phyloP scores from a whole-genome alignment of 2,113 vertebrate genomes.

The Thymallus thymallus region DNA sequence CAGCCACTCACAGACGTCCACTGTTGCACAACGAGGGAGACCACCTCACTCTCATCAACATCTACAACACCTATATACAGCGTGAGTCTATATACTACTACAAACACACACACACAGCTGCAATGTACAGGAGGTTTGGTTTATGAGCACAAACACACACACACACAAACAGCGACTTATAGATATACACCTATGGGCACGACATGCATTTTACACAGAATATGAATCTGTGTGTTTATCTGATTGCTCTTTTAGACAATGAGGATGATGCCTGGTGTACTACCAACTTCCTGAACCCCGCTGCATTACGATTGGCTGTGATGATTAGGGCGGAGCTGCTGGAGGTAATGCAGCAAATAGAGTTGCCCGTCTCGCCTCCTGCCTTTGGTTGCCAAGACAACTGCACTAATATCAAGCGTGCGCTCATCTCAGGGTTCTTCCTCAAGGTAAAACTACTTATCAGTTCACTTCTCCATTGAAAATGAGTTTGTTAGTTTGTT shows the following conservation, averaged over 20 bases:
- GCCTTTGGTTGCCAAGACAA: conserved; percentile 89
- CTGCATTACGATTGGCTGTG: conserved; percentile 78
- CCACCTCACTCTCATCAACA: conserved; percentile 85
- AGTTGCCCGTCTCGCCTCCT: conserved; percentile 87
- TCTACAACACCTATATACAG: conserved; percentile 82
- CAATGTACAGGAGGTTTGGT: no score
- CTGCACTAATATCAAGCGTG: conserved; percentile 84
- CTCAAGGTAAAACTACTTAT: conserved; percentile 79
- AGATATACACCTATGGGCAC: no score
- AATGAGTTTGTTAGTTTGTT: not conserved
- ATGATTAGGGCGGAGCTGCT: conserved; percentile 84
- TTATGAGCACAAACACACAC: no score
- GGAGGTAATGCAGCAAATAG: conserved; percentile 90
- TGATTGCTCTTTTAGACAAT: conserved; percentile 68
- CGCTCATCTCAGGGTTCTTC: conserved; percentile 92
- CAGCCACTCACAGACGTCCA: conserved; percentile 69
- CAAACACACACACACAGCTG: no score
- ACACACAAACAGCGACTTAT: no score
- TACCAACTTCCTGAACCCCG: conserved; percentile 76
- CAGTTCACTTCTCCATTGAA: not conserved
- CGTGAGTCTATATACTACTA: conserved; percentile 68
- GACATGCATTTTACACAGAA: no score
- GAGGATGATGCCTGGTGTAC: conserved; percentile 86
- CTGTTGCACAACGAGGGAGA: conserved; percentile 80
- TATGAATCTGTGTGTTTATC: no score